These are phyloP conservation scores for Ips nitidus DNA, from an alignment of 1,140 invertebrate genomes.

Conservation along the genomic window DNA sequence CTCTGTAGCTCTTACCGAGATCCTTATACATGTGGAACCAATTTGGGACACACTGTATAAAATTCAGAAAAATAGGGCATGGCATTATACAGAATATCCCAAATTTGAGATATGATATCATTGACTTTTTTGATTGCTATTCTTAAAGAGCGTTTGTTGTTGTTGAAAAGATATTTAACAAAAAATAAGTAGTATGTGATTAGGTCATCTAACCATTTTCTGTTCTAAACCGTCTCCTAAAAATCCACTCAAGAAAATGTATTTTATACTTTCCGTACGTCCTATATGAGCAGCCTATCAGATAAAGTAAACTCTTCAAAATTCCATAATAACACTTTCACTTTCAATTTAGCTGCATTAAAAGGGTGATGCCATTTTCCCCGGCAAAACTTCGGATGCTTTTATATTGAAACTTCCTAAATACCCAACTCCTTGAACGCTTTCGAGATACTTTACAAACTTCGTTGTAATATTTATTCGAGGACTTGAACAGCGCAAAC, in stretches of 20 bases:
- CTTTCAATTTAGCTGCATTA: constrained; percentile 7
- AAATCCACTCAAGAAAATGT: no score
- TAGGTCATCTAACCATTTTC: neutral
- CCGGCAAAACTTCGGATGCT: constrained; percentile 11
- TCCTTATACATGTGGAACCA: no score
- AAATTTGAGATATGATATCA: no score
- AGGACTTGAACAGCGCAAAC: neutral
- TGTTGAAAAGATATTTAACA: no score
- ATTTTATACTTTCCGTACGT: no score
- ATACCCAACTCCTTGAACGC: constrained; percentile 19
- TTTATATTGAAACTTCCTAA: constrained; percentile 26
- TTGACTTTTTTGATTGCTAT: no score
- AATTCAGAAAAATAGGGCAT: no score
- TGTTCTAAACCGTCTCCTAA: neutral
- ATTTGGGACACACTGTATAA: no score
- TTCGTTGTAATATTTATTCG: constrained; percentile 22
- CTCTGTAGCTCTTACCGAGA: no score
- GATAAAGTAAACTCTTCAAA: neutral
- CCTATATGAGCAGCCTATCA: no score
- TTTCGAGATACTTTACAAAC: constrained; percentile 21
- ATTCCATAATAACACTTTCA: neutral
- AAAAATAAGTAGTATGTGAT: neutral
- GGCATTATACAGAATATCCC: no score
- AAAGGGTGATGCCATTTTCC: constrained; percentile 15
- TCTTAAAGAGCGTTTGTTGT: no score